Base-by-base conservation (phyloP, 35 echinoderm and acorn worm species). In the Ptychodera flava region DNA sequence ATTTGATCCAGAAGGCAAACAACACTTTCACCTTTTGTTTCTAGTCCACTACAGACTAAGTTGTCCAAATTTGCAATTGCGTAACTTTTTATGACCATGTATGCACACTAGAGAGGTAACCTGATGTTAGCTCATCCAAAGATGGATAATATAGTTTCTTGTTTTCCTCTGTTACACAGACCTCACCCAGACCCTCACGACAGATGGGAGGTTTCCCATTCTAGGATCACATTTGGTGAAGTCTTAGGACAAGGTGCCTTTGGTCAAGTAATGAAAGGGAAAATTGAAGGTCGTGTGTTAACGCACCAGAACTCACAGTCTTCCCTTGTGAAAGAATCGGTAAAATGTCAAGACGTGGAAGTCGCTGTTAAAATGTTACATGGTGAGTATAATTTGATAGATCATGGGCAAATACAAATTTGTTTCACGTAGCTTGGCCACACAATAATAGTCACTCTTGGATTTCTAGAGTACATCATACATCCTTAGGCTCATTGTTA, bases 311-410 rank as follows among this genome's bases (percentile, higher is more conserved):
- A 84, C 1, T 89, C 92, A 33, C 82, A 83, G 32, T 86, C 53
- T 27, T 91, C 89, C 38, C 35, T 93, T 34, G 78, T 86, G 1
- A 83, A 80, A 35, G 93, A 94, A 36, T 87, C 90, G 0, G 76
- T 84, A 28, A 94, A 94, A 30, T 86, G 84, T 28, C 87, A 92
- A 31, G 82, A 89, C 33, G 33, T 90, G 0, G 84, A 80, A 30
- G 95, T 98, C 2, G 95, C 95, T 77, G 92, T 98, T 12, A 98
- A 98, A 81, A 83, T 93, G 76, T 80, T 98, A 78, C 93, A 98
- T 90, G 93, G 95, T 94, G 85, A 79, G 90, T 89, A 28, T 10
- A 15, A 81, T 16, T 81, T 81, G 14, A 16, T 28, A 14, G 31
- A 14, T 81, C 14, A 15, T 15, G 31, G 16, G n/a, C 30, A 79